Conservation (phyloP, 2,113 vertebrate genomes). For the Pelvicachromis taeniatus region DNA sequence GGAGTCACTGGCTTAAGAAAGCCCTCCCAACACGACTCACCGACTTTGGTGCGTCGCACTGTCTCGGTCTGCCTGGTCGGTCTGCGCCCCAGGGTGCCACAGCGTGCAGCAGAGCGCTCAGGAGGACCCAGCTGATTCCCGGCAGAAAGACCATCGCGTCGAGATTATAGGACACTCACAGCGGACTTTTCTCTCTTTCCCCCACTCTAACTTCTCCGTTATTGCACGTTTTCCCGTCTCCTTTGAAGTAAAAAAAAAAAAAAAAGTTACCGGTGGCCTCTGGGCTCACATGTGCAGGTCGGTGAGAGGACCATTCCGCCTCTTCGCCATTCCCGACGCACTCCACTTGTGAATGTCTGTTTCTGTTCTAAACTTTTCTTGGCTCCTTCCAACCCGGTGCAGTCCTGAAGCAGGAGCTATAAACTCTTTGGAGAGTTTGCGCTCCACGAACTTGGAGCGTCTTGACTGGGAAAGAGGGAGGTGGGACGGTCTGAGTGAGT, state of each 20-base stretch:
- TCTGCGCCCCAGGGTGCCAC: constrained; percentile 68
- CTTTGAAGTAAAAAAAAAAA: neutral
- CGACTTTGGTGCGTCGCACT: constrained; percentile 74
- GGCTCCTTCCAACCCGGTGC: neutral
- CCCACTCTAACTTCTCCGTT: neutral
- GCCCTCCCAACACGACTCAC: constrained; percentile 59
- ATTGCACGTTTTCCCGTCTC: neutral
- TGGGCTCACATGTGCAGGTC: constrained; percentile 63
- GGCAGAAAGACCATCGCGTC: constrained; percentile 64
- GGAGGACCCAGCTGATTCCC: constrained; percentile 70
- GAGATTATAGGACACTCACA: constrained; percentile 29
- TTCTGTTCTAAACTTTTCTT: neutral
- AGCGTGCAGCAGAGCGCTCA: constrained; percentile 71
- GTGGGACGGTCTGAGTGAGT: constrained; percentile 51
- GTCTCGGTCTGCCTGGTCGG: constrained; percentile 62
- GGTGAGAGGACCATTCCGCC: constrained; percentile 57
- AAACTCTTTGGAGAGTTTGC: constrained; percentile 55
- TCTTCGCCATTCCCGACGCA: constrained; percentile 51
- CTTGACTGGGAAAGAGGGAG: constrained; percentile 56
- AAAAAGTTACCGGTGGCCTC: constrained; percentile 37
- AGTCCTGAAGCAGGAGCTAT: constrained; percentile 12
- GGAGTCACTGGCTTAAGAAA: neutral
- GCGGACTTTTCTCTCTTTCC: neutral
- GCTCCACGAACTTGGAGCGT: constrained; percentile 63
- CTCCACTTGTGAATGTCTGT: neutral